phyloP scores from a whole-genome alignment of 2,888 invertebrate species.

The Gortyna flavago region DNA sequence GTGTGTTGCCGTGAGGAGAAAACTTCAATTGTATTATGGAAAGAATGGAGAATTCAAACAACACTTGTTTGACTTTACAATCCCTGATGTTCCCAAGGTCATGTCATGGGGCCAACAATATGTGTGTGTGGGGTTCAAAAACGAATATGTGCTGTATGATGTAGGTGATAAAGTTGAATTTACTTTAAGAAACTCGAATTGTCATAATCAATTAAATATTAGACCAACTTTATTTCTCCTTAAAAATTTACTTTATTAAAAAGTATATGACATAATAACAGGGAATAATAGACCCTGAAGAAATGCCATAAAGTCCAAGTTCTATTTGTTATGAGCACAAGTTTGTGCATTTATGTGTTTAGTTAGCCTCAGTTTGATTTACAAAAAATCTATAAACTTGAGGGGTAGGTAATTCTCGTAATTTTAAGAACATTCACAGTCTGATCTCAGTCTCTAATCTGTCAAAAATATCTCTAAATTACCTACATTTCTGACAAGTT shows the following conservation, averaged over 20 bases:
- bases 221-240: neutral
- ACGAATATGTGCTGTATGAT: constrained; percentile 94
- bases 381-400: neutral
- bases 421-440: no score
- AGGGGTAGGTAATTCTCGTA: no score
- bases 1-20: constrained; percentile 96
- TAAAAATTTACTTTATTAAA: neutral
- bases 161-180: constrained; percentile 84
- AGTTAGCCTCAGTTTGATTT: neutral
- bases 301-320: neutral
- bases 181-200: neutral
- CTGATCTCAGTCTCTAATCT: no score
- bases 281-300: neutral
- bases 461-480: no score
- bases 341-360: neutral
- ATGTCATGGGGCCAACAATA: constrained; percentile 95
- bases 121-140: constrained; percentile 96
- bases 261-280: neutral
- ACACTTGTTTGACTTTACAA: constrained; percentile 92
- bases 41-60: constrained; percentile 95
- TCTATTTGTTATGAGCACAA: neutral
- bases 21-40: constrained; percentile 96
- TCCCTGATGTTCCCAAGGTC: constrained; percentile 95
- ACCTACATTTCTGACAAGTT: no score
- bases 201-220: neutral